Evolutionary conservation across 2,888 invertebrate genomes (phyloP).

Genomic region (Ditula angustiorana): DNA sequence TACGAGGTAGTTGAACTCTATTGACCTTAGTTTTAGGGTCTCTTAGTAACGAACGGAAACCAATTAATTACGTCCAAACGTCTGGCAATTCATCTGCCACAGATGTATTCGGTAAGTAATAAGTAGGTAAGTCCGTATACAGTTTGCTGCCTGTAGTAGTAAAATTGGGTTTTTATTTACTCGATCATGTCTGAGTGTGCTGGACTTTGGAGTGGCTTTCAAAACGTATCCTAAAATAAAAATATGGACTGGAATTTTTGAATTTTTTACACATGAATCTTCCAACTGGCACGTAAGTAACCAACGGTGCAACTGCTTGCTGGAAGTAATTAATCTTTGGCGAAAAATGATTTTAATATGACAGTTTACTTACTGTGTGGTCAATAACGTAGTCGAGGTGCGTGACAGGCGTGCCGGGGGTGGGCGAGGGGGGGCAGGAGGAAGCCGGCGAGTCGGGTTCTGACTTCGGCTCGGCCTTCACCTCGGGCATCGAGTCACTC

Average conservation of each 20-base stretch:
- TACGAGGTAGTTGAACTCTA: slow-evolving; percentile 60
- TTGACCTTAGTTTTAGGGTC: slow-evolving; percentile 65
- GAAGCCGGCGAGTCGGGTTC: slow-evolving; percentile 90
- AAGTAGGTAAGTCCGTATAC: not conserved
- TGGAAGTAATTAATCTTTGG: no score
- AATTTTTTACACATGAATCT: no score
- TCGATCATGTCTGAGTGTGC: not conserved
- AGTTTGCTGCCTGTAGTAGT: not conserved
- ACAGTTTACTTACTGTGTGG: slow-evolving; percentile 86
- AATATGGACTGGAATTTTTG: no score
- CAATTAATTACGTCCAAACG: slow-evolving; percentile 5
- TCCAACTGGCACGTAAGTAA: no score
- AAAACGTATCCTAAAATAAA: no score
- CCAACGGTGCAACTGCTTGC: no score
- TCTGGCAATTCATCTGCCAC: not conserved
- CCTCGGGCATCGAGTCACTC: slow-evolving; percentile 73
- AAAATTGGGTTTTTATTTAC: not conserved
- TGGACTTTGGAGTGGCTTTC: not conserved
- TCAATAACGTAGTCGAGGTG: slow-evolving; percentile 87
- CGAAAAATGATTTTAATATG: no score
- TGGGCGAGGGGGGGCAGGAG: slow-evolving; percentile 90
- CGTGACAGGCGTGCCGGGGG: slow-evolving; percentile 84
- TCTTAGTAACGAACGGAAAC: slow-evolving; percentile 8
- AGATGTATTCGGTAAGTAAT: not conserved
- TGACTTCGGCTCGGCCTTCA: slow-evolving; percentile 92